A percentile compares a stretch with the other conserved stretches of the same genome.
Conservation (phyloP, 2,113 vertebrate species). For the Vireo altiloquus region DNA sequence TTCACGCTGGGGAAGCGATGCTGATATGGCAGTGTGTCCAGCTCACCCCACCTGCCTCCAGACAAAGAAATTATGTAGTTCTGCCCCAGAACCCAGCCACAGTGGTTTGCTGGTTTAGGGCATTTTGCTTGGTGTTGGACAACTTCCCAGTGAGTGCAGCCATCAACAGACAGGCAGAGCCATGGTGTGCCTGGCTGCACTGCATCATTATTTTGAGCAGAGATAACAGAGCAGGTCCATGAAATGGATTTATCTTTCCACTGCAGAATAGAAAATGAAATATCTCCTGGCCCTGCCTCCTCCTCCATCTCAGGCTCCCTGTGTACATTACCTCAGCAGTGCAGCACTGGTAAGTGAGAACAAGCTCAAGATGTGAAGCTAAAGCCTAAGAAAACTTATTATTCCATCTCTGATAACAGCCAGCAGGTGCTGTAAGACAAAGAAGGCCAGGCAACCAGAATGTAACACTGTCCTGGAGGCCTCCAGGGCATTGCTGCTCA, state of each 20-base stretch:
- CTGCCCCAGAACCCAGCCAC: background rate
- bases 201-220: background rate
- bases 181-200: background rate
- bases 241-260: background rate
- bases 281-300: background rate
- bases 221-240: background rate
- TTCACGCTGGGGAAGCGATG: fast-evolving
- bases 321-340: background rate
- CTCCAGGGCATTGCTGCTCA: background rate
- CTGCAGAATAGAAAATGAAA: background rate
- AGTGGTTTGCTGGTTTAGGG: background rate
- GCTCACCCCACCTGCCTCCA: background rate
- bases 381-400: background rate
- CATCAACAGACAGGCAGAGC: background rate
- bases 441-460: background rate
- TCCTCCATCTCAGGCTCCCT: fast-evolving
- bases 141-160: background rate
- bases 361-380: background rate
- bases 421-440: background rate
- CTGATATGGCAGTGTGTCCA: background rate
- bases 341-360: background rate
- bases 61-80: background rate
- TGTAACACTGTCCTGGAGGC: background rate
- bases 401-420: background rate
- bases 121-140: background rate